Base-by-base conservation (phyloP, 2,888 invertebrate genomes). In the Perdita meconis region DNA sequence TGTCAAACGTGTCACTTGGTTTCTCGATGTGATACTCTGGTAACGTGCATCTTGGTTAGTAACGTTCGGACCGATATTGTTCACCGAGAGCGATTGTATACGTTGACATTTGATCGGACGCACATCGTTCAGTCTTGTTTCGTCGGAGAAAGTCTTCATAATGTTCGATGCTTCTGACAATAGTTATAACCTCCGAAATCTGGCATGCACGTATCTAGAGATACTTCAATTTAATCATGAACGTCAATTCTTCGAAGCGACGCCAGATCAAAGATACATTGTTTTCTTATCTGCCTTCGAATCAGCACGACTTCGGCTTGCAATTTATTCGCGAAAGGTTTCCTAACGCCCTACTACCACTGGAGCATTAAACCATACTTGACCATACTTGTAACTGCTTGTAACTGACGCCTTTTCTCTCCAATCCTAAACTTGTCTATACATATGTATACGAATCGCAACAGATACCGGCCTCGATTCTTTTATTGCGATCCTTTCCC, bases 91-190 rank as follows among this genome's bases (percentile, higher is more conserved):
- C 65, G 78, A 65, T 59, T 66, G 70, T 57, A 56, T 59, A 72
- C 53, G 66, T 71, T 74, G 75, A 66, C 69, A 61, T 70, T 79
- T 51, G 64, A 30, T 42, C 38, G 42, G 55, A 60, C 61, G 67
- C 42, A 61, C 59, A 63, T 40, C 53, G 66, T 70, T 75, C 75
- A 56, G 57, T 57, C 60, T 60, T 44, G 65, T 42, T 67, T 73
- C 61, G 38, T 71, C 44, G 53, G 60, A 72, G 74, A 81, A 83
- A 83, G 68, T 81, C 84, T 73, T 86, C 86, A 84, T 84, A 86
- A 66, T 86, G 84, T 50, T 78, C 22, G 51, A 24, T 83, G 51
- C 57, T 42, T 65, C 42, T 51, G 64, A 70, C 44, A 74, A 53
- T 56, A 44, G 22, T 68, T 79, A 78, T 84, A 84, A 86, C 86